phyloP scores from a whole-genome alignment of 2,797 vertebrate genomes.

The Ispidina lecontei region DNA sequence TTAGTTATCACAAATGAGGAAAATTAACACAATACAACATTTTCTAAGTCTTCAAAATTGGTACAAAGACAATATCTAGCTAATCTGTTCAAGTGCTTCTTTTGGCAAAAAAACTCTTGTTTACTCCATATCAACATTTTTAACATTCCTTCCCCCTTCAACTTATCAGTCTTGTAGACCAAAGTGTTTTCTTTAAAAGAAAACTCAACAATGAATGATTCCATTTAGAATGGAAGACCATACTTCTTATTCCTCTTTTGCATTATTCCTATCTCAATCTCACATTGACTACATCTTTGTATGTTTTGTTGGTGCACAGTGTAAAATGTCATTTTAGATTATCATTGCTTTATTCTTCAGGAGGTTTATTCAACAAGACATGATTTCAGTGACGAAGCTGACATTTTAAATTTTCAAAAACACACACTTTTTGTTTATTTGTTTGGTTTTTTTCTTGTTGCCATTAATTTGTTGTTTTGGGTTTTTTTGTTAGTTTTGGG shows the following conservation, averaged over 20 bases:
- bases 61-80: background rate
- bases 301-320: background rate
- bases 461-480: background rate
- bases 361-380: slow-evolving; percentile 20
- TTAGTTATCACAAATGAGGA: background rate
- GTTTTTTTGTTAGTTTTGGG: no score
- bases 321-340: slow-evolving; percentile 58
- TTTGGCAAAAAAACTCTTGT: background rate
- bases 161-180: background rate
- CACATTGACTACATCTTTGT: background rate
- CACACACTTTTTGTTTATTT: background rate
- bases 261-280: background rate
- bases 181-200: background rate
- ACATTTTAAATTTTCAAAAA: slow-evolving; percentile 54
- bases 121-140: background rate
- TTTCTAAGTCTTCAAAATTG: background rate
- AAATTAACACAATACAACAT: background rate
- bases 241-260: background rate
- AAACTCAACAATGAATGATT: background rate
- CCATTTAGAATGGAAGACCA: background rate
- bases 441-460: background rate
- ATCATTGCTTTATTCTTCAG: slow-evolving; percentile 19
- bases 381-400: background rate
- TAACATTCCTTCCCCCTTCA: fast-evolving
- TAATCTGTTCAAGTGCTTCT: background rate